Base-by-base conservation (phyloP, 2,113 vertebrate genomes). In the Butorides virescens region DNA sequence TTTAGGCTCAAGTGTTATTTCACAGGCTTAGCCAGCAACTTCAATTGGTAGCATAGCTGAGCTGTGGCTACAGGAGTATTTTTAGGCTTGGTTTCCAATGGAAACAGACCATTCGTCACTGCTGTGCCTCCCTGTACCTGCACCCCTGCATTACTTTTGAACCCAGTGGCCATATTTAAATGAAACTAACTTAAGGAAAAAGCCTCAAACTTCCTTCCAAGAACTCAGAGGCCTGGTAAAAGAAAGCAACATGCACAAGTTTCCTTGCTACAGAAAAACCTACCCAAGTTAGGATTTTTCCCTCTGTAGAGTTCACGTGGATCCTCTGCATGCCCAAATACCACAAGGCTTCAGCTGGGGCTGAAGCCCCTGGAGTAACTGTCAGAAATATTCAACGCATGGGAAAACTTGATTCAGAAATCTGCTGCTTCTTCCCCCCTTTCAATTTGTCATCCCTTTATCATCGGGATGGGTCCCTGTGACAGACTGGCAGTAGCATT, bases 31-130 rank as follows among this genome's bases (percentile, higher is more conserved):
- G 37, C 49, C 61, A 89, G 80, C 20, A 89, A 68, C 53, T 82
- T 78, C 39, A 61, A 9, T 30, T 55, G 29, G 49, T 75, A 79
- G 62, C 65, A 94, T 25, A 79, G 52, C 25, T 68, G 53, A 92
- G 27, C 67, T 86, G n/a, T 47, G 65, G 63, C 82, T 92, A n/a
- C 53, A 70, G 46, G 15, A 78, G 10, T 78, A 86, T 53, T 92
- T 91, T 89, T 81, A 89, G 76, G 36, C 47, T 89, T 63, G 37
- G 67, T 91, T 94, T 95, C 89, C 91, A 94, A 39, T 26, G 44
- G 88, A 92, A 89, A 93, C 63, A 1, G 67, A 91, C 32, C 19
- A 89, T 78, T 95, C 36, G 47, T 21, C 39, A 63, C 16, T 81
- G 37, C 7, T 83, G 34, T 26, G 30, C 34, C 34, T 63, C 14